Percentiles rank a stretch among this genome's conserved stretches.
These are phyloP conservation scores for Microchrysa polita DNA, from an alignment of 2,888 invertebrate genomes.

Conservation along the genomic window DNA sequence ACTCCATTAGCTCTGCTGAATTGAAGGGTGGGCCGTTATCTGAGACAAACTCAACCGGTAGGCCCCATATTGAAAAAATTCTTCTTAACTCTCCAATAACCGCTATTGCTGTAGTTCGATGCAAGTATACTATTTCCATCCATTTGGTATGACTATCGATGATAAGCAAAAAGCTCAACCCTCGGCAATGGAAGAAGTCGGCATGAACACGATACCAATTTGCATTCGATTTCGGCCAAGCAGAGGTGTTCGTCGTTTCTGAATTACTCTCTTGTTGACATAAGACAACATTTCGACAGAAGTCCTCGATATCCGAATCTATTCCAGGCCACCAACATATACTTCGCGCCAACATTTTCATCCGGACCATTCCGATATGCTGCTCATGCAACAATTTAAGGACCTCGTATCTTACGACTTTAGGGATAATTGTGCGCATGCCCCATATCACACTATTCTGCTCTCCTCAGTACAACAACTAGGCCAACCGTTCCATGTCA, in stretches of 20 bases:
- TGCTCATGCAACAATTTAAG: background rate
- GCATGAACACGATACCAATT: constrained; percentile 4
- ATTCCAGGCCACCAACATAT: background rate
- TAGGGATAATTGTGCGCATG: background rate
- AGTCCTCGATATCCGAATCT: background rate
- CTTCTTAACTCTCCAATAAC: background rate
- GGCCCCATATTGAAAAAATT: background rate
- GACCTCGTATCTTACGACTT: background rate
- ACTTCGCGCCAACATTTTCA: background rate
- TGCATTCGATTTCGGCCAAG: constrained; percentile 4
- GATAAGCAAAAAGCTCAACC: background rate
- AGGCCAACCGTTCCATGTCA: too few relatives aligned
- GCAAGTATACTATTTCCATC: too few relatives aligned
- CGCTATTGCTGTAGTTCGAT: too few relatives aligned
- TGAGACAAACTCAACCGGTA: background rate
- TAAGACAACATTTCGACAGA: background rate
- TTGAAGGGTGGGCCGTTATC: constrained; percentile 2
- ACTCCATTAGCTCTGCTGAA: background rate
- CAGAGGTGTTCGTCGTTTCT: too few relatives aligned
- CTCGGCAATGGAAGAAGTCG: background rate
- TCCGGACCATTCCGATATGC: too few relatives aligned
- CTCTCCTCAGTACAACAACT: background rate
- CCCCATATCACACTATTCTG: background rate
- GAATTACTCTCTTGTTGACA: constrained; percentile 3
- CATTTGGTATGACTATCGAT: too few relatives aligned